phyloP scores from a whole-genome alignment of 1,140 invertebrate species.

The Colletes gigas region DNA sequence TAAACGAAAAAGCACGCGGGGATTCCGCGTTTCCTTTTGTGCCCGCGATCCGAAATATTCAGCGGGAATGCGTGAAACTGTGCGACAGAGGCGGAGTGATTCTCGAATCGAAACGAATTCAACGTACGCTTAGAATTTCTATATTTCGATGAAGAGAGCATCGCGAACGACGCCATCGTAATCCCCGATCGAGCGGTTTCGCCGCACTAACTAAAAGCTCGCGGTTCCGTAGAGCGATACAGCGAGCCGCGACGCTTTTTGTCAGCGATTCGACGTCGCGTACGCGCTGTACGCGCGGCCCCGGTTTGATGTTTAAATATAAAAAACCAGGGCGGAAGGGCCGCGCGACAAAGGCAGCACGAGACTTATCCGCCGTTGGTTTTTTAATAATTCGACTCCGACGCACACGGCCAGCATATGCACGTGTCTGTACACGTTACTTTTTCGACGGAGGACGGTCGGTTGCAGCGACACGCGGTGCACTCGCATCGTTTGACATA shows the following conservation, averaged over 20 bases:
- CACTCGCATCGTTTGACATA: slow-evolving; percentile 19
- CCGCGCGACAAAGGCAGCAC: slow-evolving; percentile 19
- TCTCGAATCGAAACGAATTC: too few relatives aligned
- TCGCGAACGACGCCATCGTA: too few relatives aligned
- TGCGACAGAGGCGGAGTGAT: too few relatives aligned
- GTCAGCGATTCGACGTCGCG: neutral
- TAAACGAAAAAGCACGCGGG: neutral
- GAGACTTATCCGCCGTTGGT: neutral
- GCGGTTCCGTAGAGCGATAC: neutral
- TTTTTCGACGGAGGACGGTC: neutral
- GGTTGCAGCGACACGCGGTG: neutral
- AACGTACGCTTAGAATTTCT: too few relatives aligned
- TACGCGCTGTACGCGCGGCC: neutral
- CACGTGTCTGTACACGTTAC: neutral
- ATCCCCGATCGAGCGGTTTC: neutral
- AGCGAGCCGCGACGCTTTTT: neutral
- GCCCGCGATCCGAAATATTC: too few relatives aligned
- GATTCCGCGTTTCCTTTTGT: too few relatives aligned
- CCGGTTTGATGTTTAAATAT: slow-evolving; percentile 6
- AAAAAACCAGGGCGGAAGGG: neutral
- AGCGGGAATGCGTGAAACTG: too few relatives aligned
- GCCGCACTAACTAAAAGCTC: neutral
- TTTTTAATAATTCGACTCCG: slow-evolving; percentile 27
- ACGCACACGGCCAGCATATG: neutral
- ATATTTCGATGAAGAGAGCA: too few relatives aligned